Evolutionary conservation across 1,140 invertebrate species (phyloP), one percentile per base, ranked within the genome.

Genomic region (Aradophagus sp.): DNA sequence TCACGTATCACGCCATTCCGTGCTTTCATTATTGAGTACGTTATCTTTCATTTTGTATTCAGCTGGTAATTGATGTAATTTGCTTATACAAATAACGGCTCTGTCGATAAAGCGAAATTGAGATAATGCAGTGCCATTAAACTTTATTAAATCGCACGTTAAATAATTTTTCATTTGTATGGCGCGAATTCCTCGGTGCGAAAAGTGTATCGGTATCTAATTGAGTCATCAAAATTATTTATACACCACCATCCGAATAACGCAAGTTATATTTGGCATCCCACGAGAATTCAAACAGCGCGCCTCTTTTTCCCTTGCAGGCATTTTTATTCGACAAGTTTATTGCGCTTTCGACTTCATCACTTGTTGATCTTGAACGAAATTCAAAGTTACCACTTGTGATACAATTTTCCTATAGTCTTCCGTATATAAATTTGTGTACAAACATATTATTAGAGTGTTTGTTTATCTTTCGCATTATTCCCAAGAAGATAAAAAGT

Each of bases 221-320:
- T 53, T 63, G 59, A 63, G 59, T 63, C 59, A 63, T 63, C 59
- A 15, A 16, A 47, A 50, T 41, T 63, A 63, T 63, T 63, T 63
- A 63, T 63, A 63, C n/a, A 47, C 29, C 27, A 14, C 15, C 12
- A 45, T 36, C 23, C 39, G 23, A 52, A 53, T 63, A 63, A 53
- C n/a, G n/a, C 47, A 41, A 65, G 61, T 65, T 65, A 55, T 65
- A 65, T 65, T 65, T 50, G 39, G 47, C 29, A 15, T 44, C 58
- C 47, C 58, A 15, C 10, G 38, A 52, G 29, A 41, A 26, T 42
- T 35, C 2, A 29, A 29, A 29, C 11, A 10, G 10, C 27, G 7
- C 27, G 5, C 6, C 27, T 6, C 5, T 29, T 29, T n/a, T n/a
- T n/a, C n/a, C n/a, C n/a, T n/a, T n/a, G n/a, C n/a, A n/a, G n/a